These are phyloP conservation scores for Remorina albescens DNA, from an alignment of 2,797 vertebrate genomes.

Conservation along the genomic window DNA sequence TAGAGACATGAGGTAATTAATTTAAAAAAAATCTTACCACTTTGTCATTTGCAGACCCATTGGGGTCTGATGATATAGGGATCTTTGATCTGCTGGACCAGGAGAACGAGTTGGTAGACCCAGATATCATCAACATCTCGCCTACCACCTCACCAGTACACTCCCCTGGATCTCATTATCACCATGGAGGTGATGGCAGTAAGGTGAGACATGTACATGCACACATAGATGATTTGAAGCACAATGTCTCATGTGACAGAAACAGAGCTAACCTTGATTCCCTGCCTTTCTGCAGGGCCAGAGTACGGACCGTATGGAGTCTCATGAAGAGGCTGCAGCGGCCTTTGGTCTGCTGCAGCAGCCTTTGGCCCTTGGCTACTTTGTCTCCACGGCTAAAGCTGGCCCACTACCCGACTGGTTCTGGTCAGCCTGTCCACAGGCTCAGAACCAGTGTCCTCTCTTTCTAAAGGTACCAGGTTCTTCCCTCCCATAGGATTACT, in stretches of 20 bases:
- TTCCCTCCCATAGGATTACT: background rate
- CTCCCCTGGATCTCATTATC: conserved; percentile 97
- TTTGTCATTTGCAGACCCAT: background rate
- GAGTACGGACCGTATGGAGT: conserved; percentile 95
- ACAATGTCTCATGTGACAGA: background rate
- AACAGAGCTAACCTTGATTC: conserved; percentile 19
- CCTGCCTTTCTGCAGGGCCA: conserved; percentile 86
- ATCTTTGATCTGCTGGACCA: conserved; percentile 96
- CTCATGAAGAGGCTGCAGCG: conserved; percentile 97
- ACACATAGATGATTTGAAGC: too few species aligned
- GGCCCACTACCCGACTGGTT: conserved; percentile 98
- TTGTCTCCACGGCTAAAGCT: conserved; percentile 97
- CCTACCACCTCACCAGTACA: conserved; percentile 94
- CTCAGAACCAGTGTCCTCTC: conserved; percentile 98
- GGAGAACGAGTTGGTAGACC: conserved; percentile 93
- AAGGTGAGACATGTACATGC: conserved; percentile 85
- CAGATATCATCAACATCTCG: conserved; percentile 97
- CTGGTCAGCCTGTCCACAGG: conserved; percentile 98
- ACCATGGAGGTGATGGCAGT: conserved; percentile 93
- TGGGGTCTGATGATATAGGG: conserved; percentile 90
- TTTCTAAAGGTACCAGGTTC: conserved; percentile 93
- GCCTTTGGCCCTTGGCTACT: conserved; percentile 96
- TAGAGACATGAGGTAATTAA: background rate
- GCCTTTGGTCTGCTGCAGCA: conserved; percentile 93
- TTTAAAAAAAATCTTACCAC: background rate